A percentile compares a stretch with the other conserved stretches of the same genome.
These are phyloP conservation scores for Sturnus vulgaris DNA, from an alignment of 2,113 vertebrate genomes.

Conservation along the genomic window DNA sequence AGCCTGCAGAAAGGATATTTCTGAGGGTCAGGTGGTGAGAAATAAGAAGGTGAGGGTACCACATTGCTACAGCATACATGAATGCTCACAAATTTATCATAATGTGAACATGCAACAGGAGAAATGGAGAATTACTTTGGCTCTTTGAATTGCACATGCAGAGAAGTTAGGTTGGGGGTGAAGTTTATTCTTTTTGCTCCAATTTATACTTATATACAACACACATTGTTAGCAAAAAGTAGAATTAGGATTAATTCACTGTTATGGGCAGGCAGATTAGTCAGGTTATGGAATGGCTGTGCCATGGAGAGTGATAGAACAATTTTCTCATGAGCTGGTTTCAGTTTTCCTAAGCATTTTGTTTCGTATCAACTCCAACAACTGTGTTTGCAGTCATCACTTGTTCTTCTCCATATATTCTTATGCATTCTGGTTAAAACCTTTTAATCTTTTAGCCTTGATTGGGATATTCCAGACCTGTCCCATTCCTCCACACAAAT, in stretches of 20 bases:
- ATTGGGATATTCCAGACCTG: not conserved
- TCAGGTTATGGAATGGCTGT: not conserved
- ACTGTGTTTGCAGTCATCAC: not conserved
- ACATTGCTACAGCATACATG: not conserved
- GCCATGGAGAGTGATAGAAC: not conserved
- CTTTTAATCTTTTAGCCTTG: not conserved
- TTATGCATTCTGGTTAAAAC: not conserved
- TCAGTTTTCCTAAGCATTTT: not conserved
- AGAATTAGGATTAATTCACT: not conserved
- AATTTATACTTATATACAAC: not conserved
- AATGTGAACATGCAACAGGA: not conserved
- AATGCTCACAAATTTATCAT: not conserved
- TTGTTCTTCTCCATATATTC: not conserved
- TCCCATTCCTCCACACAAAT: not conserved
- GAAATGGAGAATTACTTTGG: not conserved
- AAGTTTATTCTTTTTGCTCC: not conserved
- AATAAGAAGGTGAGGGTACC: not conserved
- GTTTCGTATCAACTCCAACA: not conserved
- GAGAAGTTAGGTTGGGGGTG: not conserved
- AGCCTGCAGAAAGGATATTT: not conserved
- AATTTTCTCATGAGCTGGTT: not conserved
- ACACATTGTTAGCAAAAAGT: not conserved
- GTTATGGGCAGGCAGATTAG: not conserved
- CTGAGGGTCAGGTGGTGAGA: not conserved
- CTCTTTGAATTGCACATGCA: not conserved